phyloP scores from a whole-genome alignment of 2,113 vertebrate genomes.

The Spea bombifrons region DNA sequence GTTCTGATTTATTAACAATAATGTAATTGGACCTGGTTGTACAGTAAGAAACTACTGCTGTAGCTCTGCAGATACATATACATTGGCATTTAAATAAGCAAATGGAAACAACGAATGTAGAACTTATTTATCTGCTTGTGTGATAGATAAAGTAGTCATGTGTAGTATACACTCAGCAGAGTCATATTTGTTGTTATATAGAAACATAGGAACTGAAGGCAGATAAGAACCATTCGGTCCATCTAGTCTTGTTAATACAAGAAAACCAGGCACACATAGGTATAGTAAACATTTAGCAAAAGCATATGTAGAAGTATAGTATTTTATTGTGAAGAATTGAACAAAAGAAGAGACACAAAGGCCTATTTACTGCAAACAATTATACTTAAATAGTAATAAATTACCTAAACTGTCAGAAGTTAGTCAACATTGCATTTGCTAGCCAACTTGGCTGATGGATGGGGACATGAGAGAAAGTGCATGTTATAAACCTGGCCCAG shows the following conservation, averaged over 20 bases:
- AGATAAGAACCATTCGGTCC: too few relatives aligned
- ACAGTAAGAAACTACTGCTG: slow-evolving; percentile 9
- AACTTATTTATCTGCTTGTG: not conserved
- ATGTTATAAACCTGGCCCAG: not conserved
- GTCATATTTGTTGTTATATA: too few relatives aligned
- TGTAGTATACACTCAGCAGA: not conserved
- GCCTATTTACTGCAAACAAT: not conserved
- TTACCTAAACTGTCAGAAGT: slow-evolving; percentile 1
- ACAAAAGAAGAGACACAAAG: too few relatives aligned
- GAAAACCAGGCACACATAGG: too few relatives aligned
- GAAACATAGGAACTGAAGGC: too few relatives aligned
- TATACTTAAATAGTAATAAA: not conserved
- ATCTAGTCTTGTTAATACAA: too few relatives aligned
- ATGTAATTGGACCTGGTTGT: slow-evolving; percentile 42
- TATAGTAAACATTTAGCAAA: too few relatives aligned
- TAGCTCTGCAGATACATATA: not conserved
- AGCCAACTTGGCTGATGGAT: slow-evolving; percentile 42
- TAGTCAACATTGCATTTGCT: slow-evolving; percentile 26
- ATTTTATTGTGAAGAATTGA: too few relatives aligned
- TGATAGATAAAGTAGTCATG: not conserved
- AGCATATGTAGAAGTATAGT: too few relatives aligned
- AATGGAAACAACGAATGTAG: not conserved
- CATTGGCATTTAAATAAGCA: not conserved
- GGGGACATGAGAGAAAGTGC: slow-evolving; percentile 5
- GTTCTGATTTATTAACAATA: slow-evolving; percentile 42